Evolutionary conservation across 2,113 vertebrate species (phyloP), one percentile per base, ranked within the genome.

Genomic region (Semnornis frantzii): DNA sequence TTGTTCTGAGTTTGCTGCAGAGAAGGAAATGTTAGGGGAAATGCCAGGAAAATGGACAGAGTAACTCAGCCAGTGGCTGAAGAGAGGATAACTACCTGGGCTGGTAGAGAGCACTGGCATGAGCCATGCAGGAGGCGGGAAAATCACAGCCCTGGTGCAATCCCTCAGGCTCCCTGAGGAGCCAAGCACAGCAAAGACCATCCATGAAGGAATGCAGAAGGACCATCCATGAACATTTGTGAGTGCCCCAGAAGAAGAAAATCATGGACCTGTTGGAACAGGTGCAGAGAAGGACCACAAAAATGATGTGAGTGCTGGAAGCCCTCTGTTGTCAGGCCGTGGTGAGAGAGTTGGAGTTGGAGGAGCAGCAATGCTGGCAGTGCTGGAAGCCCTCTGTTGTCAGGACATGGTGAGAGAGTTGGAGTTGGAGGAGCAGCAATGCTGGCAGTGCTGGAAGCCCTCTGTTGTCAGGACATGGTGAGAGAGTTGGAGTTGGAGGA

Each of bases 81-180:
- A 66, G 54, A 46, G 21, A 30, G 21, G 21, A 64, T 1, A 77
- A 66, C 4, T 55, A 27, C 52, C 16, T 25, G 30, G 57, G 30
- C 21, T 31, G 8, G n/a, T 23, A 81, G 78, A 81, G 12, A 70
- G 15, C 16, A 34, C 20, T 14, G 6, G 20, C 50, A 37, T 7
- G 25, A 87, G 68, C 0, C 4, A 5, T 0, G 0, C 17, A 75
- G 48, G 27, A 57, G 55, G 48, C 31, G 60, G 54, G 62, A 68
- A 82, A 71, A 84, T 50, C 63, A 30, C 21, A 68, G 42, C 42
- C 20, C 23, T 72, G n/a, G 13, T 66, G 68, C 31, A 13, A 63
- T 12, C 5, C 5, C 21, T 12, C n/a, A 42, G 39, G 28, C 9
- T 14, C 81, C 8, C 24, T 20, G 72, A 63, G n/a, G 62, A 73